phyloP scores from a whole-genome alignment of 2,888 invertebrate genomes.

The Tiphia femorata region DNA sequence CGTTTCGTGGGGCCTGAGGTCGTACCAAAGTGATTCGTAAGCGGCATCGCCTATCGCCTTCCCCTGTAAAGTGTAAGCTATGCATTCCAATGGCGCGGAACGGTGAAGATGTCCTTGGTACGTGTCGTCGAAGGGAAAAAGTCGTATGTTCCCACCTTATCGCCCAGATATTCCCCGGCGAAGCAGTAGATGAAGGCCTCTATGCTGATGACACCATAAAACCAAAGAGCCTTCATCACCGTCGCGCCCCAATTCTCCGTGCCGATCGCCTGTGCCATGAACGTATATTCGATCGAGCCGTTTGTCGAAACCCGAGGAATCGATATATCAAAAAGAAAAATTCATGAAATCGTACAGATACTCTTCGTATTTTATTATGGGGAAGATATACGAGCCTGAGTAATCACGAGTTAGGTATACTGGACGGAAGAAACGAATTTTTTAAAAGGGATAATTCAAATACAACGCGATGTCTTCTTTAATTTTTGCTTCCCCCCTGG shows the following conservation, averaged over 20 bases:
- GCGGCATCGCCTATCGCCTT: slow-evolving; percentile 22
- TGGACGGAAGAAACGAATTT: too few species aligned
- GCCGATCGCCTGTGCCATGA: neutral
- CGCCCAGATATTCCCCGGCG: neutral
- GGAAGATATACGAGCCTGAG: too few species aligned
- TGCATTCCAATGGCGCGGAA: neutral
- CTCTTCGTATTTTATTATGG: too few species aligned
- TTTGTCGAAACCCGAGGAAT: neutral
- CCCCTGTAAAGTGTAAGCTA: slow-evolving; percentile 27
- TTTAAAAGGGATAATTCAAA: too few species aligned
- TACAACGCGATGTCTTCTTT: too few species aligned
- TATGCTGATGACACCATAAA: neutral
- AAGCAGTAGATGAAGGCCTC: neutral
- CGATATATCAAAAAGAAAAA: neutral
- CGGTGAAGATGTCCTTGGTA: too few species aligned
- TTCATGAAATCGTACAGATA: too few species aligned
- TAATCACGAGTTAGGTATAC: too few species aligned
- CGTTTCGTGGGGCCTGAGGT: slow-evolving; percentile 21
- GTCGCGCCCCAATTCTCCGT: neutral
- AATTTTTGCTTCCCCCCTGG: too few species aligned
- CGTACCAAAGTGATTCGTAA: slow-evolving; percentile 38
- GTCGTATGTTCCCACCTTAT: too few species aligned
- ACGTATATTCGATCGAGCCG: neutral
- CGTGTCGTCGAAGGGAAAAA: too few species aligned
- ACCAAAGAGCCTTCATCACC: neutral